Evolutionary conservation across 2,797 vertebrate genomes (phyloP).

Genomic region (Sylvilagus floridanus): DNA sequence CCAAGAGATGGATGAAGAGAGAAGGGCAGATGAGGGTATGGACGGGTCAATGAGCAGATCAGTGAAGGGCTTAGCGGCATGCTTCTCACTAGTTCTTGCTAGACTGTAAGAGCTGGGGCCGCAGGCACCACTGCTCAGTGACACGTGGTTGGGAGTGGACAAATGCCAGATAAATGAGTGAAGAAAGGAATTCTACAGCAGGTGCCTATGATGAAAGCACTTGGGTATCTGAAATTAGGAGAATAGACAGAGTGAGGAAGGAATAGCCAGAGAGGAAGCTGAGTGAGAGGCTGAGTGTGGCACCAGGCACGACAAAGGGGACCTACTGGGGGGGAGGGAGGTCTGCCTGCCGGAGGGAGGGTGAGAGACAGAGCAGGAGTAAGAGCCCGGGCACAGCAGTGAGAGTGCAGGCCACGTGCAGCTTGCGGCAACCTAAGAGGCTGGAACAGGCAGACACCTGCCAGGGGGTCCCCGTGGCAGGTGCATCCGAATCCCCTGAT

Average conservation of each 20-base stretch:
- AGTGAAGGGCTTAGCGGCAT: fast-evolving
- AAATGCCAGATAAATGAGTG: not conserved
- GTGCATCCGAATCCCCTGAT: fast-evolving
- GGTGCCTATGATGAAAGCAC: not conserved
- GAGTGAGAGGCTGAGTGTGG: not conserved
- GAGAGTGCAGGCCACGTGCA: fast-evolving
- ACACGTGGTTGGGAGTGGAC: fast-evolving
- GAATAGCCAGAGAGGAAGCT: not conserved
- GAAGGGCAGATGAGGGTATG: not conserved
- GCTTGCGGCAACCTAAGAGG: not conserved
- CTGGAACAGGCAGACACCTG: fast-evolving
- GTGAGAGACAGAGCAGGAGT: not conserved
- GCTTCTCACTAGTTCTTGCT: not conserved
- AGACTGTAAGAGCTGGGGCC: not conserved
- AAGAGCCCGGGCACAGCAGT: fast-evolving
- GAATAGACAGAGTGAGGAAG: not conserved
- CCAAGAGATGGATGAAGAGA: not conserved
- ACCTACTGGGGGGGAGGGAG: fast-evolving
- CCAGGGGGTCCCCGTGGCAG: too few species aligned
- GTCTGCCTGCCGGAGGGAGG: not conserved
- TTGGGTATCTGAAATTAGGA: not conserved
- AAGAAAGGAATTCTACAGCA: too few species aligned
- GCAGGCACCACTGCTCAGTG: not conserved
- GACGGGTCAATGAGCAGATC: not conserved
- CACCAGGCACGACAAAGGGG: not conserved